These are phyloP conservation scores for Lysandra bellargus DNA, from an alignment of 2,888 invertebrate species.

Conservation along the genomic window DNA sequence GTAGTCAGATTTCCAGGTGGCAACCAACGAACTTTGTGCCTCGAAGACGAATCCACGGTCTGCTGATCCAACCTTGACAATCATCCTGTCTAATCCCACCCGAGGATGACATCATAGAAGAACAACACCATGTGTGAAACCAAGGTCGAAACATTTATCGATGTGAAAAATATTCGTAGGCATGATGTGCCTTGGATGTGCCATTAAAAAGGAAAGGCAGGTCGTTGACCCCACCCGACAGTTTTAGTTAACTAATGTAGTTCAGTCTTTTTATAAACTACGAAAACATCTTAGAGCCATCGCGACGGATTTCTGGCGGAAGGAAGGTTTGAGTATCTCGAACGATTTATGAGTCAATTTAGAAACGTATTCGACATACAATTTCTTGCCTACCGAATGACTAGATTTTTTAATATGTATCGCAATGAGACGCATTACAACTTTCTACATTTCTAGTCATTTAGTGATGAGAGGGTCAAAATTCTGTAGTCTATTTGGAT, in stretches of 20 bases:
- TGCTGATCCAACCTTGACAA: conserved; percentile 71
- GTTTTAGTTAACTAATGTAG: conserved; percentile 59
- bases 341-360: not conserved
- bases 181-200: conserved; percentile 52
- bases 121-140: conserved; percentile 53
- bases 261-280: conserved; percentile 61
- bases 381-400: conserved; percentile 33
- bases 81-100: conserved; percentile 65
- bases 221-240: conserved; percentile 64
- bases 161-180: conserved; percentile 51
- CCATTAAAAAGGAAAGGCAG: conserved; percentile 73
- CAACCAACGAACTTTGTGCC: conserved; percentile 67
- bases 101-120: conserved; percentile 69
- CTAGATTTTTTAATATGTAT: not conserved
- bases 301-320: conserved; percentile 50
- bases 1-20: conserved; percentile 57
- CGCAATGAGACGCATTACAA: conserved; percentile 35
- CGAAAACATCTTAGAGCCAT: conserved; percentile 55
- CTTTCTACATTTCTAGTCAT: conserved; percentile 65
- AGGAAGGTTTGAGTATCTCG: conserved; percentile 36
- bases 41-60: conserved; percentile 68
- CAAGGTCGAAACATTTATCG: conserved; percentile 66
- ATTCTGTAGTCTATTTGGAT: not conserved
- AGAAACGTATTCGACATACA: not conserved
- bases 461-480: conserved; percentile 39